These are phyloP conservation scores for Penelope pileata DNA, from an alignment of 2,113 vertebrate species.

Conservation along the genomic window DNA sequence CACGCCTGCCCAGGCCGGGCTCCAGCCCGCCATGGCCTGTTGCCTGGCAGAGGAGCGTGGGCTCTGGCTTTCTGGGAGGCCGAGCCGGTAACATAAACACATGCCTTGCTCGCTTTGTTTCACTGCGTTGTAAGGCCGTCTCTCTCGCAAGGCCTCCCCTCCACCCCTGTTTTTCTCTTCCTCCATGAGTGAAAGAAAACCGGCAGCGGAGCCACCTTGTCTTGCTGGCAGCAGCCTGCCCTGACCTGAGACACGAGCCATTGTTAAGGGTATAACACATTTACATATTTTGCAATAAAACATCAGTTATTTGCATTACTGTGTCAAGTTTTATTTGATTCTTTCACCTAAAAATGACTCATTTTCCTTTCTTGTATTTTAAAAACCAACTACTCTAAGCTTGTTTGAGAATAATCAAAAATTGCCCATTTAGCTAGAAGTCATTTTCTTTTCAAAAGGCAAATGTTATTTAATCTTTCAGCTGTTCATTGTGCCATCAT, in stretches of 20 bases:
- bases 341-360: slow-evolving; percentile 95
- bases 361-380: slow-evolving; percentile 97
- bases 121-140: slow-evolving; percentile 69
- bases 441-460: slow-evolving; percentile 99
- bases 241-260: slow-evolving; percentile 85
- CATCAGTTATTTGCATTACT: slow-evolving; percentile 91
- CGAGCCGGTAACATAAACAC: slow-evolving; percentile 42
- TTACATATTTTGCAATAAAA: slow-evolving; percentile 92
- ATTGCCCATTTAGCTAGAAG: slow-evolving; percentile 99
- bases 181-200: slow-evolving; percentile 71
- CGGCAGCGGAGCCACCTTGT: slow-evolving; percentile 75
- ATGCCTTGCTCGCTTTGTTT: slow-evolving; percentile 69
- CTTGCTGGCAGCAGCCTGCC: slow-evolving; percentile 79
- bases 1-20: neutral
- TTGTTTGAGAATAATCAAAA: slow-evolving; percentile 99
- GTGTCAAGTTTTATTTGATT: slow-evolving; percentile 91
- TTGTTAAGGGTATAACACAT: slow-evolving; percentile 89
- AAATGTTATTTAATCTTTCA: slow-evolving; percentile 99
- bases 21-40: neutral
- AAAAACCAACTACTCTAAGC: slow-evolving; percentile 98
- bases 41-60: neutral
- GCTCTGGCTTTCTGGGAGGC: neutral
- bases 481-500: slow-evolving; percentile 99
- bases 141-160: slow-evolving; percentile 59
- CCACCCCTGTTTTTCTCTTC: slow-evolving; percentile 56